Evolutionary conservation across 2,113 vertebrate species (phyloP), one percentile per base, ranked within the genome.

Genomic region (Carettochelys insculpta): DNA sequence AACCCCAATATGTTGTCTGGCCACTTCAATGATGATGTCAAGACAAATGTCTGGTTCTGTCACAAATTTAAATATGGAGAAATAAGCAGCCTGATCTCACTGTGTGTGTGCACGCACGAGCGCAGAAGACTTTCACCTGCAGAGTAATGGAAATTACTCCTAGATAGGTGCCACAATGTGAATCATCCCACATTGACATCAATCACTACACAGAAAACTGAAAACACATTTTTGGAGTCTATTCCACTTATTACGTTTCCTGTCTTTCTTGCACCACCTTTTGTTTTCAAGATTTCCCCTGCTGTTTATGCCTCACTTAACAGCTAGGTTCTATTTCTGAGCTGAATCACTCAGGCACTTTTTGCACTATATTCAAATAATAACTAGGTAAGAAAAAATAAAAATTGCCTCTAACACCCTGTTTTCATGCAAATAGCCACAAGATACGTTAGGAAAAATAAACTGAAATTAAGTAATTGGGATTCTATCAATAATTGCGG

Each of bases 371-470:
- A 76, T 2, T 61, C 6, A 31, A 31, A 88, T 29, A 25, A 8
- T 56, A 56, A 29, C 54, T 29, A 76, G 17, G 88, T 11, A 4
- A 68, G 24, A 51, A 80, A 61, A 27, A 48, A 10, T 38, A 54
- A 27, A 54, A 24, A 54, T n/a, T 11, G 13, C 7, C 11, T 85
- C 75, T 22, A 87, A 78, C n/a, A n/a, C n/a, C 51, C 48, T 2
- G 17, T n/a, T 68, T 51, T 80, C 45, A 71, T 1, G 0, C 11
- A 8, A 0, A 0, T 4, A 58, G 68, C 81, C 83, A 85, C 83
- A 79, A 79, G 88, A 20, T 14, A 75, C 19, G 29, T 22, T 25
- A 82, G 76, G 31, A 92, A 19, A 73, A 6, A 6, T 56, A 85
- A 2, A 48, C 41, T n/a, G n/a, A n/a, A n/a, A n/a, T n/a, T n/a